Evolutionary conservation across 2,797 vertebrate species (phyloP).

Genomic region (Sebastes glaucus): DNA sequence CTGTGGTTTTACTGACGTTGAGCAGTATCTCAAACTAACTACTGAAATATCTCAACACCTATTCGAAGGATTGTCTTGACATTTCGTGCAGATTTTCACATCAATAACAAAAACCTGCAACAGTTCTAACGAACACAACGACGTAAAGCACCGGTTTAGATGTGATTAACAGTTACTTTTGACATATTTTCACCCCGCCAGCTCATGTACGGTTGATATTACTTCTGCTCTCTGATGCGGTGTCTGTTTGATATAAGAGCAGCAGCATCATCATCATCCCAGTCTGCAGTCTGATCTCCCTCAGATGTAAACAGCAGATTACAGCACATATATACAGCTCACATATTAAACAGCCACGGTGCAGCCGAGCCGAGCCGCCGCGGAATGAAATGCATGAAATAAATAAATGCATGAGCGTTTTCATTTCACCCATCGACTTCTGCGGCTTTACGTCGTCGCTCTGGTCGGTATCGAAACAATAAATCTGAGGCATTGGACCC

Average conservation of each 20-base stretch:
- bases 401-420: slow-evolving; percentile 58
- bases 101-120: too few species aligned
- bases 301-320: slow-evolving; percentile 35
- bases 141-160: too few species aligned
- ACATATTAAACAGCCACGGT: slow-evolving; percentile 14
- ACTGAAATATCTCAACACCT: too few species aligned
- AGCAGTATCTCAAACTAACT: too few species aligned
- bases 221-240: not conserved
- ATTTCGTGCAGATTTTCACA: too few species aligned
- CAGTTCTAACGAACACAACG: too few species aligned
- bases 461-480: slow-evolving; percentile 18
- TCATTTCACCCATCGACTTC: slow-evolving; percentile 8
- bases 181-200: too few species aligned
- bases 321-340: slow-evolving; percentile 7
- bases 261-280: not conserved
- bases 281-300: not conserved
- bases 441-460: slow-evolving; percentile 10
- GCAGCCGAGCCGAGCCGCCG: not conserved
- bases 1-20: too few species aligned
- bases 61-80: too few species aligned
- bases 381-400: slow-evolving; percentile 58
- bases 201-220: too few species aligned
- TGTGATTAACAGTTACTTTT: too few species aligned
- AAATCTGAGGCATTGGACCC: slow-evolving; percentile 16
- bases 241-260: not conserved